These are phyloP conservation scores for Pelecanoides urinatrix DNA, from an alignment of 2,113 vertebrate genomes.

Conservation along the genomic window DNA sequence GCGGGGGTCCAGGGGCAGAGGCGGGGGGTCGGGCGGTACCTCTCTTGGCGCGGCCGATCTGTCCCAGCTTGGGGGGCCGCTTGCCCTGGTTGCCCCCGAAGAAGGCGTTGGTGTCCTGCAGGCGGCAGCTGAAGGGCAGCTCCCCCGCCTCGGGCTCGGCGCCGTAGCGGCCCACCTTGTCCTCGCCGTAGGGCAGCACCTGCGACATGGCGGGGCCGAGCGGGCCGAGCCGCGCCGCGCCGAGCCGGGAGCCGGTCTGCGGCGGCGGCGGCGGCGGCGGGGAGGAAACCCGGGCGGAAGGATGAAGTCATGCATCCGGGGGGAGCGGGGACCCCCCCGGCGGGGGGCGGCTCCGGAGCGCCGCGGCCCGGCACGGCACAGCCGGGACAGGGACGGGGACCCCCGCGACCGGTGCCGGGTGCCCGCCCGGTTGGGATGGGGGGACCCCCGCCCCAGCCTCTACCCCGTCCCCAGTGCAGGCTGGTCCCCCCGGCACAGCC, in stretches of 20 bases:
- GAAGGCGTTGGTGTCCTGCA: constrained; percentile 96
- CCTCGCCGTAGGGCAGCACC: constrained; percentile 95
- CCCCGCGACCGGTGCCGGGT: neutral
- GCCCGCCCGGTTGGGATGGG: neutral
- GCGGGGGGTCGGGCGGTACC: constrained; percentile 74
- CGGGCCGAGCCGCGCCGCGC: constrained; percentile 35
- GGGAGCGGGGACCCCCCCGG: constrained; percentile 68
- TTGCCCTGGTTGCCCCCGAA: constrained; percentile 92
- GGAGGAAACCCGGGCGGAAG: constrained; percentile 92
- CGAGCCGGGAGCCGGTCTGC: constrained; percentile 53
- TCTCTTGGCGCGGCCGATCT: constrained; percentile 96
- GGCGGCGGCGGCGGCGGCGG: constrained; percentile 88
- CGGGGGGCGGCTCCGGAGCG: constrained; percentile 86
- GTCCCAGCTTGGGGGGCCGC: constrained; percentile 95
- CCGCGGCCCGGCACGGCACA: constrained; percentile 76
- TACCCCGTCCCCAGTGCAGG: neutral
- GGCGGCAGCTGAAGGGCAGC: constrained; percentile 97
- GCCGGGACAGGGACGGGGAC: neutral
- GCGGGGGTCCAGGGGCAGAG: neutral
- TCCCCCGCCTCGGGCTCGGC: constrained; percentile 91
- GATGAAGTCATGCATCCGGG: constrained; percentile 97
- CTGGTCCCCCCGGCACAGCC: too few species aligned
- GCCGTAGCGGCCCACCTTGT: constrained; percentile 95
- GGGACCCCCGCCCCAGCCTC: neutral
- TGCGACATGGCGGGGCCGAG: constrained; percentile 84